Conservation (phyloP, 2,113 vertebrate species). For the Thamnaconus septentrionalis region DNA sequence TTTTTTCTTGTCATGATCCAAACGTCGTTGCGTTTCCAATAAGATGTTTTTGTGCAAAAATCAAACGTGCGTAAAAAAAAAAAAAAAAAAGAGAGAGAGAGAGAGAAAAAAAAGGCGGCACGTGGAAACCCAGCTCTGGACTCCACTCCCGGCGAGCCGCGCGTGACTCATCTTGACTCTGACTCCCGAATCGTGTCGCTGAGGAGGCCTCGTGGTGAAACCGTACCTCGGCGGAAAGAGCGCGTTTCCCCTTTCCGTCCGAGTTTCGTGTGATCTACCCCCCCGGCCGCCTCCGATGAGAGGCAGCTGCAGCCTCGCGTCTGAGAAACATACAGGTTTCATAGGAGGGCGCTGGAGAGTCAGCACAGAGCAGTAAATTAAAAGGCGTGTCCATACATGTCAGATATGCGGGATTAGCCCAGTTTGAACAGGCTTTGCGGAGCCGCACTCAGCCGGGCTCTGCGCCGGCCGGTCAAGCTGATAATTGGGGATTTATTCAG, state of each 20-base stretch:
- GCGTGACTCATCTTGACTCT: too few species aligned
- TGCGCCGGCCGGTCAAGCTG: slow-evolving; percentile 49
- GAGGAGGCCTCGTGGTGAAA: too few species aligned
- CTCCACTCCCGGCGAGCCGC: too few species aligned
- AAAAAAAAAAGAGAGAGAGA: background rate
- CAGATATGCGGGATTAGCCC: slow-evolving; percentile 54
- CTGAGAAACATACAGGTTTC: background rate
- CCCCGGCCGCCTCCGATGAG: too few species aligned
- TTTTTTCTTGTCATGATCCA: too few species aligned
- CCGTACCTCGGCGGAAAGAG: too few species aligned
- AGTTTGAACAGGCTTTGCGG: slow-evolving; percentile 57
- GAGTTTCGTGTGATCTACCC: too few species aligned
- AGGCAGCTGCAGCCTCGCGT: background rate
- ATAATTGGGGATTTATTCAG: slow-evolving; percentile 75
- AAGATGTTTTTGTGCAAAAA: too few species aligned
- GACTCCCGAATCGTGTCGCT: too few species aligned
- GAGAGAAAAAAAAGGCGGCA: background rate
- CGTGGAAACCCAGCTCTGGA: background rate
- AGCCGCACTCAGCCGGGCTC: slow-evolving; percentile 36
- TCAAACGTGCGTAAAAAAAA: too few species aligned
- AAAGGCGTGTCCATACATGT: slow-evolving; percentile 40
- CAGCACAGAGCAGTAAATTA: slow-evolving; percentile 19
- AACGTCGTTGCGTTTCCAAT: too few species aligned
- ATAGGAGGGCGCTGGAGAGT: slow-evolving; percentile 4
- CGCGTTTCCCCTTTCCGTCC: too few species aligned